phyloP scores from a whole-genome alignment of 2,888 invertebrate species.

The Leuctra nigra region DNA sequence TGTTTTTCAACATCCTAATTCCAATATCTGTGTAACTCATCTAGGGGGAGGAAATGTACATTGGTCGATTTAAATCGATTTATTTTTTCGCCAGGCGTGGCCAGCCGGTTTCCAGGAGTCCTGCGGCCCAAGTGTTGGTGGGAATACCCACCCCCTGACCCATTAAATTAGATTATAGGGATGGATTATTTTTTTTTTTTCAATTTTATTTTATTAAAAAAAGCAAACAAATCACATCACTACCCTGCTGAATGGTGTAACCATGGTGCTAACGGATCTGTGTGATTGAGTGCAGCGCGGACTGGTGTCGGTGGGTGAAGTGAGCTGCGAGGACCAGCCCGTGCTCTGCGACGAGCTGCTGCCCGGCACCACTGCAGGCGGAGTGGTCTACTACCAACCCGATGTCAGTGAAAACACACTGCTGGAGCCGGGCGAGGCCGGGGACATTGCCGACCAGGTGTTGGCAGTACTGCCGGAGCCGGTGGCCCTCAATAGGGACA shows the following conservation, averaged over 20 bases:
- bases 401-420: too few species aligned
- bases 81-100: too few species aligned
- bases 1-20: too few species aligned
- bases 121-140: too few species aligned
- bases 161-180: too few species aligned
- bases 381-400: background rate
- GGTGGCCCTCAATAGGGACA: conserved; percentile 46
- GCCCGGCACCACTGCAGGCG: background rate
- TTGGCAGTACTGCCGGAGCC: conserved; percentile 55
- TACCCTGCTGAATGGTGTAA: background rate
- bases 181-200: too few species aligned
- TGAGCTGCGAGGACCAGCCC: conserved; percentile 44
- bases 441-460: conserved; percentile 52
- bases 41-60: too few species aligned
- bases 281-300: conserved; percentile 28
- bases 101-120: too few species aligned
- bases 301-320: conserved; percentile 45
- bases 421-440: conserved; percentile 32
- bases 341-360: conserved; percentile 39
- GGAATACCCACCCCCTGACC: too few species aligned
- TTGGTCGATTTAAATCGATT: too few species aligned
- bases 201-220: too few species aligned
- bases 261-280: conserved; percentile 14
- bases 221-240: background rate
- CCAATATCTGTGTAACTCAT: too few species aligned